phyloP scores from a whole-genome alignment of 2,113 vertebrate genomes.

The Puffinus mauretanicus region DNA sequence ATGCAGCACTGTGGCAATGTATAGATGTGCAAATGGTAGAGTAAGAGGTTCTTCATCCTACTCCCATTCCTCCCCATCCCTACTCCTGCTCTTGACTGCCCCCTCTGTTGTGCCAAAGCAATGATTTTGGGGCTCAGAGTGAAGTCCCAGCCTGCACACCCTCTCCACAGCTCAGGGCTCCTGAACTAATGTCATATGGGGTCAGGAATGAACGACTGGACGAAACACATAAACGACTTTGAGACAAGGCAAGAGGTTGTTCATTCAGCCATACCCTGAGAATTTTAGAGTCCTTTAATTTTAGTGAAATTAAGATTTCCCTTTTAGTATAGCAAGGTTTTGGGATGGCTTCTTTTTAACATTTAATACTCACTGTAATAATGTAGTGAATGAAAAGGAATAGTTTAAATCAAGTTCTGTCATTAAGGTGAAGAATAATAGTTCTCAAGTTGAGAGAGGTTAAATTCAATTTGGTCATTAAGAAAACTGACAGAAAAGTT shows the following conservation, averaged over 20 bases:
- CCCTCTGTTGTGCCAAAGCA: background rate
- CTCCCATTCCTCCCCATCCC: background rate
- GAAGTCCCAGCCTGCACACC: background rate
- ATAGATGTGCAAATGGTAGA: background rate
- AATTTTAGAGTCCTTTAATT: background rate
- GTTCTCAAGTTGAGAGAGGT: background rate
- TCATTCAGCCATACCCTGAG: background rate
- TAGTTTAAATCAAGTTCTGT: conserved; percentile 8
- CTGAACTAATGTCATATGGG: too few species aligned
- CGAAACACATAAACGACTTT: rapidly evolving
- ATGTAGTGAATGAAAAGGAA: background rate
- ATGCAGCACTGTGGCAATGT: rapidly evolving
- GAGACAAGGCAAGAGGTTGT: background rate
- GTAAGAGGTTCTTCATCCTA: background rate
- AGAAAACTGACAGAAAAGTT: conserved; percentile 34
- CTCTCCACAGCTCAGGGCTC: background rate
- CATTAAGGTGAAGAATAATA: background rate
- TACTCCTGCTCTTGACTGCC: background rate
- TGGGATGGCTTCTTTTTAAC: background rate
- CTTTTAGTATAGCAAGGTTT: background rate
- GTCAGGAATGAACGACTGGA: background rate
- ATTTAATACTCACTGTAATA: background rate
- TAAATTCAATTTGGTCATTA: conserved; percentile 20
- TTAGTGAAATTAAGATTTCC: background rate
- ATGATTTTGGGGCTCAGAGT: background rate